phyloP scores from a whole-genome alignment of 2,113 vertebrate genomes.

The Eonycteris spelaea region DNA sequence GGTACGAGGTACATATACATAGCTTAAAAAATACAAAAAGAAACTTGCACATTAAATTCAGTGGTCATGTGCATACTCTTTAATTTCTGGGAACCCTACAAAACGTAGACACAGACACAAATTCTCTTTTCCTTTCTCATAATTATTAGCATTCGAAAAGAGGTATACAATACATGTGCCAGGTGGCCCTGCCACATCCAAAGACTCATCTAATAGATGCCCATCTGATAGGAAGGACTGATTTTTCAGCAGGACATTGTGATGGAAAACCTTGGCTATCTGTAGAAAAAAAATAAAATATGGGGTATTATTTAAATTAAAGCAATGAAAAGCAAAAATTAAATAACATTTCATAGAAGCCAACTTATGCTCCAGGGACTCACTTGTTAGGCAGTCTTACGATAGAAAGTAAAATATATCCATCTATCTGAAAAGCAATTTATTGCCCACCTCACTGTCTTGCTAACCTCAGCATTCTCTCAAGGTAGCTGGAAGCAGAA shows the following conservation, averaged over 20 bases:
- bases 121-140: not conserved
- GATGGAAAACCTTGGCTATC: slow-evolving; percentile 10
- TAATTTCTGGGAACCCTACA: not conserved
- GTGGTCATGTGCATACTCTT: not conserved
- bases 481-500: slow-evolving; percentile 31
- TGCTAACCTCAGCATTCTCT: slow-evolving; percentile 48
- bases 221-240: not conserved
- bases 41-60: not conserved
- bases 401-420: slow-evolving; percentile 45
- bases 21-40: not conserved
- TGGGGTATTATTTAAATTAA: slow-evolving; percentile 50
- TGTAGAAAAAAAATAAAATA: slow-evolving; percentile 45
- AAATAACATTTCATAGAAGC: slow-evolving; percentile 29
- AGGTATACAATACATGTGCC: not conserved
- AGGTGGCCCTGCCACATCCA: not conserved
- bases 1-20: not conserved
- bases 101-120: not conserved
- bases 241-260: not conserved
- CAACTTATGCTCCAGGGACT: slow-evolving; percentile 20
- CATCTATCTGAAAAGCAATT: slow-evolving; percentile 27
- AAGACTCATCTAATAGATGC: not conserved
- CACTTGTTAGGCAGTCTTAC: slow-evolving; percentile 48
- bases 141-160: not conserved
- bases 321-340: slow-evolving; percentile 30
- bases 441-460: slow-evolving; percentile 1